phyloP scores from a whole-genome alignment of 2,888 invertebrate species.

The Flexamia atlantica region DNA sequence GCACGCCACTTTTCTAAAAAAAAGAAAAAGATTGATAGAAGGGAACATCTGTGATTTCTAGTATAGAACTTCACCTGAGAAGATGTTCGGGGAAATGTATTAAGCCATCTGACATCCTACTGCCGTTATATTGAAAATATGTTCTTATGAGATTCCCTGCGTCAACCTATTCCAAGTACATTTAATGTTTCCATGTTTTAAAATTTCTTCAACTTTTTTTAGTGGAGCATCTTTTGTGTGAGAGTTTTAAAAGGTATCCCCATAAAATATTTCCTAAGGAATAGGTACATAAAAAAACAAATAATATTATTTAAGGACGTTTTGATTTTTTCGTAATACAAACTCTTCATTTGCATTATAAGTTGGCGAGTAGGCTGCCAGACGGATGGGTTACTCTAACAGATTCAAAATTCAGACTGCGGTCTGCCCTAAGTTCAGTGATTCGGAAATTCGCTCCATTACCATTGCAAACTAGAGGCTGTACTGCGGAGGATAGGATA shows the following conservation, averaged over 20 bases:
- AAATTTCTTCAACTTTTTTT: too few relatives aligned
- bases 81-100: not conserved
- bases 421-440: conserved; percentile 29
- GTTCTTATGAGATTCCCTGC: not conserved
- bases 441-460: conserved; percentile 22
- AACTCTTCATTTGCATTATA: too few relatives aligned
- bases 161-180: too few relatives aligned
- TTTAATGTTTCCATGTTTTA: too few relatives aligned
- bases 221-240: too few relatives aligned
- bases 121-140: not conserved
- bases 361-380: not conserved
- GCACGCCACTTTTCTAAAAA: too few relatives aligned
- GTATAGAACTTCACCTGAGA: not conserved
- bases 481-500: not conserved
- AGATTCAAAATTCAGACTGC: conserved; percentile 21
- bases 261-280: too few relatives aligned
- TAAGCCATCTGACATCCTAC: conserved; percentile 1
- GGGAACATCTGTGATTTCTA: not conserved
- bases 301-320: too few relatives aligned
- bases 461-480: conserved; percentile 24
- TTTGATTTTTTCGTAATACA: too few relatives aligned
- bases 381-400: not conserved
- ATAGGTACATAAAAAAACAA: too few relatives aligned
- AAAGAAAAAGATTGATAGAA: not conserved
- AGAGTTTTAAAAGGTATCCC: too few relatives aligned